phyloP scores from a whole-genome alignment of 2,113 vertebrate genomes.

The Callithrix jacchus region DNA sequence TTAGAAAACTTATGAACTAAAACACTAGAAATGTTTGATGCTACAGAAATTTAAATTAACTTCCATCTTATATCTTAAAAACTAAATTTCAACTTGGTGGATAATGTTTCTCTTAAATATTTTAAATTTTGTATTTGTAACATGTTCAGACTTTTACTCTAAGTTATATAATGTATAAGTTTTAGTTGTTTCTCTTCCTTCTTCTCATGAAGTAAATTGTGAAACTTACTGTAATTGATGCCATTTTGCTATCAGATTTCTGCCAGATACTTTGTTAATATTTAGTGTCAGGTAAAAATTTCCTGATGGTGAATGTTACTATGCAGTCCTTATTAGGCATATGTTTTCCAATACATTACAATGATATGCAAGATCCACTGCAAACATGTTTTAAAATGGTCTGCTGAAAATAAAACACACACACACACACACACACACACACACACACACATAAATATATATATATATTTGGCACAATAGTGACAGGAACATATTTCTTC shows the following conservation, averaged over 20 bases:
- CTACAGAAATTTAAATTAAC: conserved; percentile 65
- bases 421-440: too few relatives aligned
- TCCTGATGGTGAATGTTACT: conserved; percentile 91
- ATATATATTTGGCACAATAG: conserved; percentile 44
- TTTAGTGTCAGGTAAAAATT: conserved; percentile 89
- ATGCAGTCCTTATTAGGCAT: conserved; percentile 92
- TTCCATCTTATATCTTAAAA: conserved; percentile 68
- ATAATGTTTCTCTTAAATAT: conserved; percentile 80
- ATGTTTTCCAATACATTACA: conserved; percentile 94
- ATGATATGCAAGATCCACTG: conserved; percentile 95
- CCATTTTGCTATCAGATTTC: conserved; percentile 79
- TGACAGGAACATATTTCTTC: conserved; percentile 92
- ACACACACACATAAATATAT: too few relatives aligned
- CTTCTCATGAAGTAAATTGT: conserved; percentile 79
- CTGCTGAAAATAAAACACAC: conserved; percentile 19
- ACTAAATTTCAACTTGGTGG: conserved; percentile 82
- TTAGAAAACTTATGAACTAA: neutral
- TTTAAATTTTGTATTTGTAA: conserved; percentile 82
- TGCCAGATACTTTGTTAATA: conserved; percentile 79
- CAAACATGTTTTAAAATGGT: conserved; percentile 77
- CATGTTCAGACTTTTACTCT: conserved; percentile 72
- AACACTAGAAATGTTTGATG: conserved; percentile 44
- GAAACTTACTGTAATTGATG: conserved; percentile 76
- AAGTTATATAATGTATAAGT: conserved; percentile 78
- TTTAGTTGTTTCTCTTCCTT: conserved; percentile 65